Evolutionary conservation across 2,797 vertebrate species (phyloP), one percentile per base, ranked within the genome.

Genomic region (Molossus alvarezi): DNA sequence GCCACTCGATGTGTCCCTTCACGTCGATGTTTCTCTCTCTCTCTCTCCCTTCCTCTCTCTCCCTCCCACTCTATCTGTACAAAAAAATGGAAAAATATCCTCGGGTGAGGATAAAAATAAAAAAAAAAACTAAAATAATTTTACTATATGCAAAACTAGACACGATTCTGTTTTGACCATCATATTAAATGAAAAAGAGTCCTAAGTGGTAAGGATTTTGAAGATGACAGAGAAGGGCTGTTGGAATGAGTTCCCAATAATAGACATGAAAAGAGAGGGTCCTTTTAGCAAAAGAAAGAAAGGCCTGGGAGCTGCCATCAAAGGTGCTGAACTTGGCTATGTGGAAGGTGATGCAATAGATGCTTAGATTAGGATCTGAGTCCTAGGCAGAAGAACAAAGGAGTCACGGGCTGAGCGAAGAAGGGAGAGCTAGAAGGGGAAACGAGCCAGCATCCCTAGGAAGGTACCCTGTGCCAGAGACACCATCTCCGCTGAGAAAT

Each of bases 81-180:
- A n/a, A n/a, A n/a, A n/a, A n/a, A n/a, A n/a, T n/a, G n/a, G n/a
- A n/a, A n/a, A n/a, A n/a, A n/a, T n/a, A n/a, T n/a, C n/a, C n/a
- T n/a, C n/a, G n/a, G n/a, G n/a, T n/a, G n/a, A n/a, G n/a, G n/a
- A n/a, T n/a, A n/a, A n/a, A n/a, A n/a, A n/a, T n/a, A n/a, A n/a
- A n/a, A n/a, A n/a, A n/a, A n/a, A 92, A 96, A 88, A 80, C 37
- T 67, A 51, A 69, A 90, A 65, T 79, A 67, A 72, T 79, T 93
- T 87, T 95, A 75, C 94, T 86, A 53, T 79, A 88, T 37, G 53
- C 64, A 94, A 96, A 65, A 33, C 55, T 67, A 88, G 77, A 88
- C 83, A 65, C 76, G 33, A 58, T 91, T 90, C 72, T 88, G 72
- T 93, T 91, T 60, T 88, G 92, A 15, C 29, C 25, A 79, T 94